Conservation (phyloP, 1,140 invertebrate species). For the Diorhabda elongata region DNA sequence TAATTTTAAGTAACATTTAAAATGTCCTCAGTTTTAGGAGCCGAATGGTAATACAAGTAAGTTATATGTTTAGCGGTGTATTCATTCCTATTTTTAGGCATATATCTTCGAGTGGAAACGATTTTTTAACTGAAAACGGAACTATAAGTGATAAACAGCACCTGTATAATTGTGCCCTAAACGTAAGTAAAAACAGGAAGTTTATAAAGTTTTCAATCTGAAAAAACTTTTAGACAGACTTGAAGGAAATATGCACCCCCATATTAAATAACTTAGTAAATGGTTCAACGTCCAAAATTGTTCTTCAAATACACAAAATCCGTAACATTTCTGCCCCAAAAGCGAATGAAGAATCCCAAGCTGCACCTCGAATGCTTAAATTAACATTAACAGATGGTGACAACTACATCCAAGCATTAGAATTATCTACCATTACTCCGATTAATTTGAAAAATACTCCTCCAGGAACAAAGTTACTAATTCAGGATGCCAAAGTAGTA, state of each 20-base stretch:
- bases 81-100: constrained; percentile 53
- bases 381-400: constrained; percentile 81
- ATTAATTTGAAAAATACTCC: constrained; percentile 66
- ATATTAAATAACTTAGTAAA: constrained; percentile 55
- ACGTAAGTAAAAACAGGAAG: constrained; percentile 55
- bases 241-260: constrained; percentile 69
- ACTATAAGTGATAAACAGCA: constrained; percentile 58
- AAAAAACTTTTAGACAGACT: constrained; percentile 62
- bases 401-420: constrained; percentile 69
- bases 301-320: constrained; percentile 84
- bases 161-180: constrained; percentile 63
- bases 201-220: constrained; percentile 17
- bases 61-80: neutral
- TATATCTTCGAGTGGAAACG: constrained; percentile 62
- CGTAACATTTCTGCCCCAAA: constrained; percentile 87
- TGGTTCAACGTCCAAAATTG: constrained; percentile 58
- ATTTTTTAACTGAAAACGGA: constrained; percentile 62
- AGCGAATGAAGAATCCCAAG: constrained; percentile 78
- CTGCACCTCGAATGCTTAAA: constrained; percentile 77
- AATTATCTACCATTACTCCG: constrained; percentile 62
- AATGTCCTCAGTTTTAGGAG: constrained; percentile 23
- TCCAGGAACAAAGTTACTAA: constrained; percentile 69
- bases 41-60: constrained; percentile 27
- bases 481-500: constrained; percentile 54
- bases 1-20: neutral